A percentile compares a stretch with the other conserved stretches of the same genome.
phyloP scores from a whole-genome alignment of 2,888 invertebrate species.

The Pachymerium ferrugineum region DNA sequence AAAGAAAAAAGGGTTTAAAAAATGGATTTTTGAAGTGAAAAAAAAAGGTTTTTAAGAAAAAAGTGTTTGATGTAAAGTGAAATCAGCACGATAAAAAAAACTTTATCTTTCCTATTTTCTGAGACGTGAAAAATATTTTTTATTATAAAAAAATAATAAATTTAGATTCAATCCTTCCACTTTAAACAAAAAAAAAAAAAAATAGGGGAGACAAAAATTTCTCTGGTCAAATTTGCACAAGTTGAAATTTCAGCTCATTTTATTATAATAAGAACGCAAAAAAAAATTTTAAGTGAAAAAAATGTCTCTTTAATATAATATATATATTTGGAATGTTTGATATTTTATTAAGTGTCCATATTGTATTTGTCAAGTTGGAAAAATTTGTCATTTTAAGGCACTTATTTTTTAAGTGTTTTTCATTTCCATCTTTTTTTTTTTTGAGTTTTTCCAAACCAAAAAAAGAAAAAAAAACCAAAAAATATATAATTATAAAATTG shows the following conservation, averaged over 20 bases:
- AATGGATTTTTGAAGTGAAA: too few species aligned
- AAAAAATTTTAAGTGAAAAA: background rate
- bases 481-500: too few species aligned
- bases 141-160: background rate
- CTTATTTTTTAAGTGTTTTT: background rate
- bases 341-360: slow-evolving; percentile 8
- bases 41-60: too few species aligned
- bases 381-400: background rate
- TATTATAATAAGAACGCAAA: background rate
- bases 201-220: background rate
- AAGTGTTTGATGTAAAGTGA: background rate
- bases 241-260: slow-evolving; percentile 4
- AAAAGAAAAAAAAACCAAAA: background rate
- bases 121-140: slow-evolving; percentile 13
- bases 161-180: slow-evolving; percentile 13
- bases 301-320: slow-evolving; percentile 3
- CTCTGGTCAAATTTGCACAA: slow-evolving; percentile 8
- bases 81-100: slow-evolving; percentile 5
- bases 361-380: slow-evolving; percentile 13
- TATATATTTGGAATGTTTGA: slow-evolving; percentile 13
- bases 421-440: background rate
- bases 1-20: background rate
- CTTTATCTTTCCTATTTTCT: slow-evolving; percentile 8
- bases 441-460: background rate
- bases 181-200: background rate